Conservation (phyloP, 2,888 invertebrate species). For the Chrysotoxum bicinctum region DNA sequence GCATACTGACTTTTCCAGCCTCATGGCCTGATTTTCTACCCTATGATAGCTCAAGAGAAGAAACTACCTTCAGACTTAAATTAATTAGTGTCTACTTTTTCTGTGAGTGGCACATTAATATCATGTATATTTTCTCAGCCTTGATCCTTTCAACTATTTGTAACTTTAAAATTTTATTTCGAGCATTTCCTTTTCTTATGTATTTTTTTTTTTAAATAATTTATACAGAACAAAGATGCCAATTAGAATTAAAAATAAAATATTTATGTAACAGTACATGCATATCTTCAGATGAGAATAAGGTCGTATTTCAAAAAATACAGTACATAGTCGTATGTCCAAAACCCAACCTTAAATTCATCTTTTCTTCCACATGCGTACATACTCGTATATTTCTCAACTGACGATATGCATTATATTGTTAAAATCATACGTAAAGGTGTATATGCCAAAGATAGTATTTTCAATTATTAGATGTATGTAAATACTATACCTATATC, state of each 20-base stretch:
- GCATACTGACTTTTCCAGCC: too few species aligned
- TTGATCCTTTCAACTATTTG: too few species aligned
- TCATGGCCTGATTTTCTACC: too few species aligned
- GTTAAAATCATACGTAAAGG: constrained; percentile 4
- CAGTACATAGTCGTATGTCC: background rate
- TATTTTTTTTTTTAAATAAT: background rate
- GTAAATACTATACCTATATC: background rate
- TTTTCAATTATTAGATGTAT: constrained; percentile 22
- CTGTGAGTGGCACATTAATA: too few species aligned
- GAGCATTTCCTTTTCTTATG: background rate
- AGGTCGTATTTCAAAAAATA: background rate
- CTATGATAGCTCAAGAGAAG: too few species aligned
- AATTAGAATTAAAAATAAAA: constrained; percentile 32
- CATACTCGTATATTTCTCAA: background rate
- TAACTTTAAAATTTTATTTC: too few species aligned
- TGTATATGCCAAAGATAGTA: constrained; percentile 21
- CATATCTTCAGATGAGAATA: background rate
- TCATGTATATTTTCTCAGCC: too few species aligned
- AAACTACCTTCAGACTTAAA: too few species aligned
- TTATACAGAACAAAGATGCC: constrained; percentile 37
- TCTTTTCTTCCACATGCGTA: too few species aligned
- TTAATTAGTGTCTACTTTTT: too few species aligned
- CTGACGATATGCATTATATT: background rate
- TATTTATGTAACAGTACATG: background rate
- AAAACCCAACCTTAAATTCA: background rate